Base-by-base conservation (phyloP, 2,113 vertebrate species). In the Paracanthobrama guichenoti region DNA sequence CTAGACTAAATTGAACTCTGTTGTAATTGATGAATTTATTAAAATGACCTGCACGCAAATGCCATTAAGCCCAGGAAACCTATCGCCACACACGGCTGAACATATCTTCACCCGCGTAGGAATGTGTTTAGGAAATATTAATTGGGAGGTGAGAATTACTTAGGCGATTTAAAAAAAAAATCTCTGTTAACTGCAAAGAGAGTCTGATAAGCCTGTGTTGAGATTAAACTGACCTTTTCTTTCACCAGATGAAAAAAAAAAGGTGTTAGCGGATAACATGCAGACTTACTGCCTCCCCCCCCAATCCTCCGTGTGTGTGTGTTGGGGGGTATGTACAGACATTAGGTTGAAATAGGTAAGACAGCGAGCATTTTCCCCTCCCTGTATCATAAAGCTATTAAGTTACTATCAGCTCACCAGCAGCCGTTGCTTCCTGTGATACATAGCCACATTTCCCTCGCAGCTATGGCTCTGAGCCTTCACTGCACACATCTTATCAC, bases 21-120 rank as follows among this genome's bases (percentile, higher is more conserved):
- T 89, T 90, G 87, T 92, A 92, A 93, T 93, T 93, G 87, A 91
- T 90, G 89, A 91, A 91, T 92, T 86, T 93, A 93, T 94, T 92
- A 90, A 94, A 94, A 93, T 93, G 90, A 94, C 92, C 93, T 83
- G 73, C 64, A 84, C 73, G 87, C 67, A 71, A 92, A 91, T 75
- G 86, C 89, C 85, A 91, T 91, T 90, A 92, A 87, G 67, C 75
- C 81, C 86, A 79, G 82, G 86, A 91, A 89, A 83, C 84, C 86
- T 80, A 87, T 87, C 71, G 82, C 86, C 81, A 75, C 84, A 86
- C 85, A 71, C 69, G 85, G 78, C 80, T 77, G 84, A 74, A 84
- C 76, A 87, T 79, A 80, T 84, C 85, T 87, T 83, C 35, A 73
- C 85, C 86, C 82, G 62, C 85, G 67, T 75, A 31, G 74, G 78